These are phyloP conservation scores for Phengaris alcon DNA, from an alignment of 2,888 invertebrate genomes.

Conservation along the genomic window DNA sequence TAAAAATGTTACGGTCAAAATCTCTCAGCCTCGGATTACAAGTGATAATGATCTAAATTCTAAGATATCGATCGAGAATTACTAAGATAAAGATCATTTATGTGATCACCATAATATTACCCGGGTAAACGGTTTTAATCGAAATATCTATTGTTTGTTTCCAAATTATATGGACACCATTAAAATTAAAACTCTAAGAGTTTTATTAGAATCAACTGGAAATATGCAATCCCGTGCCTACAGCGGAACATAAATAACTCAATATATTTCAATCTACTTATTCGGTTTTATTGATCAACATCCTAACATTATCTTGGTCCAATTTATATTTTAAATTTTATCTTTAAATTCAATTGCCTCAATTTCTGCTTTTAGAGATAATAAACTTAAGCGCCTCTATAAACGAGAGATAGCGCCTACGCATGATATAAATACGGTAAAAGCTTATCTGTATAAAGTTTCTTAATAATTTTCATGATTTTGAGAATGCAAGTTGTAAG, in stretches of 20 bases:
- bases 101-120: background rate
- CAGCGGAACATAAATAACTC: background rate
- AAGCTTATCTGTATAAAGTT: background rate
- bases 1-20: background rate
- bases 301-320: background rate
- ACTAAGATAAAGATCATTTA: background rate
- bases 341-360: background rate
- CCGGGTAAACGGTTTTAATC: background rate
- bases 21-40: background rate
- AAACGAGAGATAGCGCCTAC: background rate
- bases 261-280: background rate
- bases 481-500: too few species aligned
- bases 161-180: background rate
- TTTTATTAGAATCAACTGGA: background rate
- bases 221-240: background rate
- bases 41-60: conserved; percentile 11
- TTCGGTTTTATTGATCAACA: background rate
- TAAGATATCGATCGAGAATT: background rate
- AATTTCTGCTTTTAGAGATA: background rate
- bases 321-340: conserved; percentile 6
- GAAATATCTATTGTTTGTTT: background rate
- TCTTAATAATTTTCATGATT: too few species aligned
- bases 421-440: background rate
- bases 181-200: background rate
- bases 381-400: conserved; percentile 9